Conservation (phyloP, 2,888 invertebrate species). For the Hirtodrosophila duncani region DNA sequence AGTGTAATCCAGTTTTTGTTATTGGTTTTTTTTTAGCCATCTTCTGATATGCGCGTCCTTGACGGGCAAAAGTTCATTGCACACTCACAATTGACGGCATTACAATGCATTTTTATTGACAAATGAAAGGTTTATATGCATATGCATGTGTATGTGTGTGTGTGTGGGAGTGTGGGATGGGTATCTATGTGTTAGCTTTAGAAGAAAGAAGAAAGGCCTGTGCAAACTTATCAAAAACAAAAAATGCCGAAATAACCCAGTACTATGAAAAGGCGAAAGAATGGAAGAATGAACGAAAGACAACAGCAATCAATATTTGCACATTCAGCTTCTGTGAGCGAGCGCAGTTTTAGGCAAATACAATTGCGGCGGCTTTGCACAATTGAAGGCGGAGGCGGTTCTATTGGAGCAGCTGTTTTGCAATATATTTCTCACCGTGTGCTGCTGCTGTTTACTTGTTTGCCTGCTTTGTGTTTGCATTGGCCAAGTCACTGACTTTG, state of each 20-base stretch:
- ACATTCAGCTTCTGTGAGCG: slow-evolving; percentile 12
- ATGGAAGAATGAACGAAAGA: slow-evolving; percentile 11
- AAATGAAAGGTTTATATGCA: neutral
- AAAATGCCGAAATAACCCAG: neutral
- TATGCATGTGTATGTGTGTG: neutral
- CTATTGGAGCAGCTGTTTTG: slow-evolving; percentile 26
- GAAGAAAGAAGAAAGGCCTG: slow-evolving; percentile 6
- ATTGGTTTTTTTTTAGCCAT: too few relatives aligned
- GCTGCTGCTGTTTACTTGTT: too few relatives aligned
- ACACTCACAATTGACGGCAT: too few relatives aligned
- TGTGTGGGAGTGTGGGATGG: neutral
- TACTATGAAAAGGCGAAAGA: neutral
- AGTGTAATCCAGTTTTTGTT: too few relatives aligned
- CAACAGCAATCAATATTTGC: slow-evolving; percentile 35
- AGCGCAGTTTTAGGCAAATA: slow-evolving; percentile 11
- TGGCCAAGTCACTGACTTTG: slow-evolving; percentile 29
- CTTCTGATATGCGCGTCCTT: too few relatives aligned
- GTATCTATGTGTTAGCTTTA: too few relatives aligned
- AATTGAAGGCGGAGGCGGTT: too few relatives aligned
- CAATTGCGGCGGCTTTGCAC: slow-evolving; percentile 24
- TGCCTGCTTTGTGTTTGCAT: too few relatives aligned
- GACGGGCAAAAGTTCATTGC: too few relatives aligned
- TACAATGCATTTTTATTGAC: too few relatives aligned
- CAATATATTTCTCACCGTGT: too few relatives aligned
- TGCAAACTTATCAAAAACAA: slow-evolving; percentile 1